Evolutionary conservation across 2,797 vertebrate genomes (phyloP), one percentile per base, ranked within the genome.

Genomic region (Premnoplex brunnescens): DNA sequence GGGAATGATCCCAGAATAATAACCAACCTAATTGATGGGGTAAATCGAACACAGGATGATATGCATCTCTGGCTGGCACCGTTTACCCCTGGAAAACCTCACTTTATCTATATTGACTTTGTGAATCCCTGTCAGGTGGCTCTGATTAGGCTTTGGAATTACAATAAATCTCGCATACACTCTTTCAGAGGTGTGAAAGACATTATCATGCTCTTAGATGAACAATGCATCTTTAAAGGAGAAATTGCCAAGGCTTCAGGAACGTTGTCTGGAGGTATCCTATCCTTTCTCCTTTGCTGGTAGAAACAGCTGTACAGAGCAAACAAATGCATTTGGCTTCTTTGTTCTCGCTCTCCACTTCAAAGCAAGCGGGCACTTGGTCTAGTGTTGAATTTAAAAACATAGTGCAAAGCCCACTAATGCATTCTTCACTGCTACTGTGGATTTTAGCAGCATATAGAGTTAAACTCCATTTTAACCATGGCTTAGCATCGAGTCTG

Each of bases 51-150:
- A 0, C 99, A 99, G 97, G 99, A 99, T 18, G 99, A 99, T 97
- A 99, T 99, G 98, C 99, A 99, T 66, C 98, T 99, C 49, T 99
- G 99, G 99, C 98, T 99, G 23, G 99, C 99, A 2, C 99, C 99
- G 1, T 99, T 99, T 97, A 99, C 98, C 1, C 97, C 98, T 0
- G 99, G 99, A 30, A 98, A 98, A 52, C 91, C 95, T 78, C 99
- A 99, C 96, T 97, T 98, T 32, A 93, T 99, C 94, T 98, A 97
- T 64, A 91, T 99, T 78, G 98, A 99, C 94, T 99, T 99, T 48
- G 96, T 85, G n/a, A 95, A 94, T 32, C 95, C 98, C 21, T 98
- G 98, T 95, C 98, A 98, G 55, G 97, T 99, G 6, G 99, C 99
- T 64, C 99, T 99, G 98, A 99, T 99, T 89, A 98, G 99, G 19